Percentiles rank a stretch among this genome's conserved stretches.
phyloP scores from a whole-genome alignment of 2,888 invertebrate genomes.

The Rhagonycha lutea region DNA sequence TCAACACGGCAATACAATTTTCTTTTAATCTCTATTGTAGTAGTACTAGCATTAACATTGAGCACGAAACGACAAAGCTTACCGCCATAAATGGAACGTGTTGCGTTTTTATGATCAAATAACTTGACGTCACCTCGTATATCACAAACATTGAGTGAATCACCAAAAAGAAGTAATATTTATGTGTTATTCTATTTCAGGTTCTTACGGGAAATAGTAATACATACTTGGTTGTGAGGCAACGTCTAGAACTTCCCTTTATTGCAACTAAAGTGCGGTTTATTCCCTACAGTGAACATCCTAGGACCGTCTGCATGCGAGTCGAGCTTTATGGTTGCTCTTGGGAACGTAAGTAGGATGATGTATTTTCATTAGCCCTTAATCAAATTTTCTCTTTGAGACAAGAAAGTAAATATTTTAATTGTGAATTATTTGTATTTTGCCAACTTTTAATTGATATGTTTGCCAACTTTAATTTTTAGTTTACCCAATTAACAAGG shows the following conservation, averaged over 20 bases:
- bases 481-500: not conserved
- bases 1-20: not conserved
- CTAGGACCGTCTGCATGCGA: slow-evolving; percentile 88
- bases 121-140: not conserved
- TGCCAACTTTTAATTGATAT: not conserved
- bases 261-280: slow-evolving; percentile 85
- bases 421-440: slow-evolving; percentile 1
- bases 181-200: slow-evolving; percentile 56
- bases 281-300: slow-evolving; percentile 84
- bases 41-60: not conserved
- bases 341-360: slow-evolving; percentile 68
- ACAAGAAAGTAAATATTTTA: slow-evolving; percentile 2
- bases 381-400: not conserved
- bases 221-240: slow-evolving; percentile 72
- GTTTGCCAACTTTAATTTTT: not conserved
- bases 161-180: not conserved
- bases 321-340: slow-evolving; percentile 89
- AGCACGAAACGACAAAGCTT: slow-evolving; percentile 13
- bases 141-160: not conserved
- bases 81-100: not conserved
- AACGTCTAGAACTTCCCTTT: slow-evolving; percentile 80
- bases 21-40: slow-evolving; percentile 6
- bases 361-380: slow-evolving; percentile 17
- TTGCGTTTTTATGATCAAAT: not conserved
- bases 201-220: slow-evolving; percentile 76